Conservation (phyloP, 2,113 vertebrate genomes). For the Parus major region DNA sequence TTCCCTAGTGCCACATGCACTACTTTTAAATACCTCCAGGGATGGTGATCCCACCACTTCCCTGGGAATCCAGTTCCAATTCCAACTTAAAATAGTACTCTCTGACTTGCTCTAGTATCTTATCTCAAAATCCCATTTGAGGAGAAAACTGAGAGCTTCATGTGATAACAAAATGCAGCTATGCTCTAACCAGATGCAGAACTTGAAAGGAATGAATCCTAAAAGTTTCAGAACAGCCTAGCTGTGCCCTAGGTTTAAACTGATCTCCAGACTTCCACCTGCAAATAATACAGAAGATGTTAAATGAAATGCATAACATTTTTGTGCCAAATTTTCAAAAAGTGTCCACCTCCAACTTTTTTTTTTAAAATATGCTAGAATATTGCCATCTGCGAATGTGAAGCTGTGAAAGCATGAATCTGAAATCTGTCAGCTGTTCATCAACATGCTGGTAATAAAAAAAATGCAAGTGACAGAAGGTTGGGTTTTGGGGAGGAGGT, state of each 20-base stretch:
- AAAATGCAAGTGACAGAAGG: not conserved
- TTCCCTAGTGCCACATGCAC: not conserved
- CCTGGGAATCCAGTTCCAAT: not conserved
- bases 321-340: constrained; percentile 14
- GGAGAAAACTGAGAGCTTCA: not conserved
- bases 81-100: not conserved
- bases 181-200: not conserved
- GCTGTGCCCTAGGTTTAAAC: not conserved
- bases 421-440: constrained; percentile 52
- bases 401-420: constrained; percentile 42
- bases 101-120: not conserved
- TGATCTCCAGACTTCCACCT: not conserved
- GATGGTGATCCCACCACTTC: not conserved
- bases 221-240: not conserved
- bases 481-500: not conserved
- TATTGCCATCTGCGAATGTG: constrained; percentile 2
- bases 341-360: not conserved
- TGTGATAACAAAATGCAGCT: not conserved
- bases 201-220: not conserved
- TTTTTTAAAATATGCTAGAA: not conserved
- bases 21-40: not conserved
- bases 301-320: not conserved
- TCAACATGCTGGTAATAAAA: not conserved
- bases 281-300: not conserved
- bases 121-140: not conserved